These are phyloP conservation scores for Pollimyrus isidori DNA, from an alignment of 2,113 vertebrate genomes.

Conservation along the genomic window DNA sequence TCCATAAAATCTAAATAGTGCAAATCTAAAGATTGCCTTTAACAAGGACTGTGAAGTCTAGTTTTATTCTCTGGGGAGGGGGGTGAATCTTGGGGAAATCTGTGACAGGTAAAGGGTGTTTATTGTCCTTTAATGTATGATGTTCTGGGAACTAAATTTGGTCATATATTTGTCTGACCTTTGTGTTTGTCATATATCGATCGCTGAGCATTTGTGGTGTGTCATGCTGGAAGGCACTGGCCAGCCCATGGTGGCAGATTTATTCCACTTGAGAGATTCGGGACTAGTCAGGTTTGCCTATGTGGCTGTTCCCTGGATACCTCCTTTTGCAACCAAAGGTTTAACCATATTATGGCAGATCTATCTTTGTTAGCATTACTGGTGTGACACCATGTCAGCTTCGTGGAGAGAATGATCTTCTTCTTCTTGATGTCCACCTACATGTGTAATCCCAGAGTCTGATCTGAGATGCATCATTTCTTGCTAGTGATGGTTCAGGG, in stretches of 20 bases:
- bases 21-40: conserved; percentile 27
- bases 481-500: not conserved
- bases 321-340: not conserved
- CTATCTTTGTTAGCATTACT: conserved; percentile 27
- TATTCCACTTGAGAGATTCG: conserved; percentile 15
- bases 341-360: conserved; percentile 33
- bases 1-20: conserved; percentile 15
- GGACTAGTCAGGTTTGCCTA: conserved; percentile 16
- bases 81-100: not conserved
- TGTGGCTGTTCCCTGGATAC: conserved; percentile 4
- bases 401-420: not conserved
- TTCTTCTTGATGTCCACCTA: not conserved
- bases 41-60: conserved; percentile 26
- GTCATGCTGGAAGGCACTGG: conserved; percentile 1
- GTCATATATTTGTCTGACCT: conserved; percentile 27
- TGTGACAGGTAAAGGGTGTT: conserved; percentile 12
- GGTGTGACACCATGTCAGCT: conserved; percentile 17
- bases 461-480: not conserved
- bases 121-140: conserved; percentile 14
- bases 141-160: conserved; percentile 12
- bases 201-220: conserved; percentile 6
- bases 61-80: not conserved
- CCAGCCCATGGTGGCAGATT: not conserved
- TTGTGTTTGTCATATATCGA: conserved; percentile 23
- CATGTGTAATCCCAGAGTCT: not conserved